Evolutionary conservation across 92 coral and sea anemone species (phyloP).

Genomic region (Palythoa grandiflora): DNA sequence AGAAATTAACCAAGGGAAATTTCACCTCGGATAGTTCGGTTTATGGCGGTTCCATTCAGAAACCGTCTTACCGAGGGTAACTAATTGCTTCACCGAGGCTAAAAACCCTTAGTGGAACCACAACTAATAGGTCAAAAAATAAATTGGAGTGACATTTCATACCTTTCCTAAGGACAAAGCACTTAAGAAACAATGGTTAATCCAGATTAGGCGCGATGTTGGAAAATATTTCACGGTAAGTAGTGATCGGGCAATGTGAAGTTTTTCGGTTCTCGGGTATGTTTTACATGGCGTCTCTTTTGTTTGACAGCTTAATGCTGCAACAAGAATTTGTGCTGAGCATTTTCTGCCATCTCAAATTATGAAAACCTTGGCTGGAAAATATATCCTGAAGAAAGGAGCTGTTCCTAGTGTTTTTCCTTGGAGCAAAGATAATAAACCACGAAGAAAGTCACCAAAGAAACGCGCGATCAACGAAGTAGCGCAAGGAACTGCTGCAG

Average conservation of each 20-base stretch:
- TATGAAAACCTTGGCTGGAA: background rate
- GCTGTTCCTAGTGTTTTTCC: background rate
- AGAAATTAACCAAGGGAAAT: too few relatives aligned
- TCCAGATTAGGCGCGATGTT: background rate
- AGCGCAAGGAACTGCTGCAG: background rate
- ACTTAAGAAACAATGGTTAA: background rate
- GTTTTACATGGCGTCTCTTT: slow-evolving; percentile 1
- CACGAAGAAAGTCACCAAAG: background rate
- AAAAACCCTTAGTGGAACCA: too few relatives aligned
- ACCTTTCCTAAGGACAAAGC: background rate
- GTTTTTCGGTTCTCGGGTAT: background rate
- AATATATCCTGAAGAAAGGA: background rate
- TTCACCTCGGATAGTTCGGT: too few relatives aligned
- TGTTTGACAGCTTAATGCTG: background rate
- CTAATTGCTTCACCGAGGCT: too few relatives aligned
- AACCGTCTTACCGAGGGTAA: too few relatives aligned
- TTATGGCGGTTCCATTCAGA: too few relatives aligned
- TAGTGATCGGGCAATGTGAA: background rate
- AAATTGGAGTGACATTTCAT: background rate
- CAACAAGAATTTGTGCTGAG: background rate
- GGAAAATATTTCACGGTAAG: background rate
- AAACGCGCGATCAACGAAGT: background rate
- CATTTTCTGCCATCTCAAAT: background rate
- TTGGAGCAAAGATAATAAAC: background rate
- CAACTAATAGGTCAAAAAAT: too few relatives aligned